Conservation (phyloP, 2,888 invertebrate genomes). For the Camptogramma bilineatum region DNA sequence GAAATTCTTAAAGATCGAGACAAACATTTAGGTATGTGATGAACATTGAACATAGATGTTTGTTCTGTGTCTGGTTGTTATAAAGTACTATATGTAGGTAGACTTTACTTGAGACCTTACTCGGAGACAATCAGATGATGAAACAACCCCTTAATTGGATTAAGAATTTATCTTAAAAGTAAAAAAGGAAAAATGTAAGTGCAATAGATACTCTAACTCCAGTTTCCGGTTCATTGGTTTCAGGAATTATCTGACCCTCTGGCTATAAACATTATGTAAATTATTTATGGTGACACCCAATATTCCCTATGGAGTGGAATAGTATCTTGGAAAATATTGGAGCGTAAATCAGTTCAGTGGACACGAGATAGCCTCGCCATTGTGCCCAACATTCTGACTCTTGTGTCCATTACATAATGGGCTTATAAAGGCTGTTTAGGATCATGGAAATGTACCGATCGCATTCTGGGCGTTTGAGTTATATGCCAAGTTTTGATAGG, state of each 20-base stretch:
- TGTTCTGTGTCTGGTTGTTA: no score
- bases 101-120: no score
- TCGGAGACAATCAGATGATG: no score
- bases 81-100: no score
- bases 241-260: constrained; percentile 25
- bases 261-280: constrained; percentile 52
- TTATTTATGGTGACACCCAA: constrained; percentile 61
- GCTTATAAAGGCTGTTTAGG: constrained; percentile 70
- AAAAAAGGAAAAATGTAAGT: not conserved
- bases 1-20: no score
- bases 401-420: constrained; percentile 68
- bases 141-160: no score
- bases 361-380: constrained; percentile 61
- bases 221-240: constrained; percentile 19
- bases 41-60: no score
- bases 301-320: constrained; percentile 53
- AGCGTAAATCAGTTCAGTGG: constrained; percentile 66
- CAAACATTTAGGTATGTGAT: no score
- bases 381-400: constrained; percentile 62
- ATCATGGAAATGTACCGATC: constrained; percentile 63
- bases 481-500: constrained; percentile 67
- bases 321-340: constrained; percentile 63
- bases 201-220: not conserved
- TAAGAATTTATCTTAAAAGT: not conserved
- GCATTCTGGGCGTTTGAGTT: constrained; percentile 62